phyloP scores from a whole-genome alignment of 2,888 invertebrate species.

The Calliphora vomitoria region DNA sequence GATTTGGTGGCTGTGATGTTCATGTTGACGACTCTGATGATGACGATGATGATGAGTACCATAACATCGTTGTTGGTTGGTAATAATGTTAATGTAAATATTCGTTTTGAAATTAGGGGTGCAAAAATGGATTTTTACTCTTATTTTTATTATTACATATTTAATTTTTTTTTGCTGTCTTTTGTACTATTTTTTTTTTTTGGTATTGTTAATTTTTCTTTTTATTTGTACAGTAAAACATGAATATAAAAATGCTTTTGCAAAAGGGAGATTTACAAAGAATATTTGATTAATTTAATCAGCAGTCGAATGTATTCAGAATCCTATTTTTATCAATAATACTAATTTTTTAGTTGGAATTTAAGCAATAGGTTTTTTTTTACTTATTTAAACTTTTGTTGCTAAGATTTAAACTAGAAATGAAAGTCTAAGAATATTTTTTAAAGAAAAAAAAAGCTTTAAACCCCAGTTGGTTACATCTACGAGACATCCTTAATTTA shows the following conservation, averaged over 20 bases:
- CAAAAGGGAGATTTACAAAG: background rate
- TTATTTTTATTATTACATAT: slow-evolving; percentile 57
- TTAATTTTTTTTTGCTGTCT: slow-evolving; percentile 44
- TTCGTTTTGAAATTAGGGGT: slow-evolving; percentile 74
- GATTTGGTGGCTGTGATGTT: slow-evolving; percentile 59
- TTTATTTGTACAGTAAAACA: slow-evolving; percentile 55
- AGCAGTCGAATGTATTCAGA: background rate
- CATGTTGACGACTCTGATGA: slow-evolving; percentile 37
- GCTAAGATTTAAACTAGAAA: no score
- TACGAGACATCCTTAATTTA: no score
- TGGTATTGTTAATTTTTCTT: slow-evolving; percentile 32
- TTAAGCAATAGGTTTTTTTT: no score
- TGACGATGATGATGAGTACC: slow-evolving; percentile 43
- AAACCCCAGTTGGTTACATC: no score
- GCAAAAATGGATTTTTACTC: slow-evolving; percentile 72
- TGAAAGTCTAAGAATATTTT: no score
- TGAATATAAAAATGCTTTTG: slow-evolving; percentile 7
- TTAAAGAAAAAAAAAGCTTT: no score
- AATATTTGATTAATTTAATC: slow-evolving; percentile 23
- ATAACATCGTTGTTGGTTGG: slow-evolving; percentile 24
- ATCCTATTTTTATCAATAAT: no score
- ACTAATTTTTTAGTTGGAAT: no score
- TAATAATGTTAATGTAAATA: slow-evolving; percentile 66
- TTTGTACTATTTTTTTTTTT: slow-evolving; percentile 18
- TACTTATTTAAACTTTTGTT: no score